Evolutionary conservation across 37 sponge, comb jelly and placozoan genomes (phyloP).

Genomic region (Hormiphora californensis): DNA sequence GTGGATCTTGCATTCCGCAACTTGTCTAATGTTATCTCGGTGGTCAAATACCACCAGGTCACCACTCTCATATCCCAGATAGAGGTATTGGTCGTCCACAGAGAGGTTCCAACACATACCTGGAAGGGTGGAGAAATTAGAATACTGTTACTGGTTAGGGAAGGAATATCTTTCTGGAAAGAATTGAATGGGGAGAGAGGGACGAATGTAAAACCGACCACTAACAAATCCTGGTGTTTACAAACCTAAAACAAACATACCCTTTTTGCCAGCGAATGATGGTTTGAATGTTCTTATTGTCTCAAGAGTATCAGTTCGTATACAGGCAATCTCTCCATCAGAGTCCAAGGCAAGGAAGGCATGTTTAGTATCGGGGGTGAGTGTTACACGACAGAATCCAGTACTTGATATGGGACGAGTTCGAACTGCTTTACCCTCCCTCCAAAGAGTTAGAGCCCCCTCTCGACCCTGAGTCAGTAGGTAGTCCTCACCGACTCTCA

Average conservation of each 20-base stretch:
- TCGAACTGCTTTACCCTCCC: background rate
- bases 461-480: slow-evolving; percentile 28
- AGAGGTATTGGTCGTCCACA: background rate
- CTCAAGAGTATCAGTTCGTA: too few relatives aligned
- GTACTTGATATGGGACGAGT: background rate
- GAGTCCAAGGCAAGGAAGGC: background rate
- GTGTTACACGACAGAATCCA: slow-evolving; percentile 11
- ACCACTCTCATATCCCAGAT: slow-evolving; percentile 42
- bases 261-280: too few relatives aligned
- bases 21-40: background rate
- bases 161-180: background rate
- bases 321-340: too few relatives aligned
- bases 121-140: background rate
- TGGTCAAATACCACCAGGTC: slow-evolving; percentile 6
- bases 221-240: background rate
- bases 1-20: background rate
- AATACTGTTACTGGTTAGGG: background rate
- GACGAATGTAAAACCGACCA: too few relatives aligned
- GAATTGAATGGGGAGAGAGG: too few relatives aligned
- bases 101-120: slow-evolving; percentile 35
- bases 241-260: background rate
- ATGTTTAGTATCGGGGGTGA: background rate
- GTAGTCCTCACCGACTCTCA: background rate
- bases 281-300: too few relatives aligned
- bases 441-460: slow-evolving; percentile 12